Evolutionary conservation across 2,888 invertebrate genomes (phyloP).

Genomic region (Leucophenga montana): DNA sequence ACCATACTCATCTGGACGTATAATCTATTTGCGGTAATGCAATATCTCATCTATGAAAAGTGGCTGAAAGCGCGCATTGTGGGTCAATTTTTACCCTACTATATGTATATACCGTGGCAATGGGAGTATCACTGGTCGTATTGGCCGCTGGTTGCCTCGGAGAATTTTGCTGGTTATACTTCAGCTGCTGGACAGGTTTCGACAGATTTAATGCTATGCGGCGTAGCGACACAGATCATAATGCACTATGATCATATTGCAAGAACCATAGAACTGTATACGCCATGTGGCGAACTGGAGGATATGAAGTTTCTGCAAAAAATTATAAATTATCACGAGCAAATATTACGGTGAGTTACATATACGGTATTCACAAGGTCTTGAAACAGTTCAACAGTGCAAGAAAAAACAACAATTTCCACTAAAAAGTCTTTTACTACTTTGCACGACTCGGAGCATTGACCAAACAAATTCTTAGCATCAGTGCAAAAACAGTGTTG

Average conservation of each 20-base stretch:
- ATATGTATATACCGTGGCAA: constrained; percentile 55
- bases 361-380: no score
- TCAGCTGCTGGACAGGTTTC: constrained; percentile 59
- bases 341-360: constrained; percentile 40
- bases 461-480: no score
- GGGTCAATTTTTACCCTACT: constrained; percentile 53
- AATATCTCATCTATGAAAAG: constrained; percentile 46
- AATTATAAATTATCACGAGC: constrained; percentile 44
- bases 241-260: constrained; percentile 68
- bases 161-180: constrained; percentile 56
- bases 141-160: constrained; percentile 48
- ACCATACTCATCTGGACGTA: constrained; percentile 60
- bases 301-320: constrained; percentile 35
- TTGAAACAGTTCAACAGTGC: no score
- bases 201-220: constrained; percentile 62
- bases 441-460: no score
- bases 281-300: no score
- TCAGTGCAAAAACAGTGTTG: no score
- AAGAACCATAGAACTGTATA: constrained; percentile 37
- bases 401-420: no score
- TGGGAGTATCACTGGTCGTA: constrained; percentile 48
- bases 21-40: constrained; percentile 51
- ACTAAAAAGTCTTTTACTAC: no score
- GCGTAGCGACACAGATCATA: constrained; percentile 58
- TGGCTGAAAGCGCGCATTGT: constrained; percentile 37